These are phyloP conservation scores for Tetraodon nigroviridis DNA, from an alignment of 2,113 vertebrate genomes.

Conservation along the genomic window DNA sequence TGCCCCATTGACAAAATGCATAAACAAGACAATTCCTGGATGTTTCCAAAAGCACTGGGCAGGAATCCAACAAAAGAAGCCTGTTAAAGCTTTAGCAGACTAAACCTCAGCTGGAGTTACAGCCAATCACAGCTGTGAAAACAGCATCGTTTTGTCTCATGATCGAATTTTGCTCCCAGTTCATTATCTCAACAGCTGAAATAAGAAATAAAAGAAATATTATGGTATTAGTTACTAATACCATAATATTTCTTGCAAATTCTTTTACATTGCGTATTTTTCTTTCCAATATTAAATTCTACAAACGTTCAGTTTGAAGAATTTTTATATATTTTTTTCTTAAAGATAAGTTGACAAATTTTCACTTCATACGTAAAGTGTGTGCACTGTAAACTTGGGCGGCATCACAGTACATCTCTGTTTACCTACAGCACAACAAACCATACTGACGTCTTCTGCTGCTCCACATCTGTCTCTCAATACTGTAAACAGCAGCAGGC, in stretches of 20 bases:
- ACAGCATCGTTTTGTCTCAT: neutral
- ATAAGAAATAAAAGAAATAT: too few species aligned
- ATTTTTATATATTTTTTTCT: too few species aligned
- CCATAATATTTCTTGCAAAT: too few species aligned
- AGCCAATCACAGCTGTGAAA: neutral
- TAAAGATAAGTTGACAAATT: too few species aligned
- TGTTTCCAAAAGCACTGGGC: neutral
- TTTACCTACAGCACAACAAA: constrained; percentile 27
- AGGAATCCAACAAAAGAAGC: neutral
- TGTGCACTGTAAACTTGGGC: constrained; percentile 11
- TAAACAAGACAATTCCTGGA: constrained; percentile 5
- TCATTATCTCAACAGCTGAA: too few species aligned
- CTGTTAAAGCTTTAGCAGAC: neutral
- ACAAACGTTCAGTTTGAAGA: too few species aligned
- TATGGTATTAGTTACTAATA: too few species aligned
- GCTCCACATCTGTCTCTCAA: constrained; percentile 34
- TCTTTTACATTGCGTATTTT: too few species aligned
- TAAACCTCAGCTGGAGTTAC: neutral
- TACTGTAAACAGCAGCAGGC: constrained; percentile 26
- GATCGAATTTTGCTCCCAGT: neutral
- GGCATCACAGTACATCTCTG: constrained; percentile 14
- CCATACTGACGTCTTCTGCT: constrained; percentile 19
- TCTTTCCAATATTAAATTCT: too few species aligned
- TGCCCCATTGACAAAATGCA: constrained; percentile 10
- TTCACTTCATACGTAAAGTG: too few species aligned